Evolutionary conservation across 2,113 vertebrate genomes (phyloP).

Genomic region (Pholis gunnellus): DNA sequence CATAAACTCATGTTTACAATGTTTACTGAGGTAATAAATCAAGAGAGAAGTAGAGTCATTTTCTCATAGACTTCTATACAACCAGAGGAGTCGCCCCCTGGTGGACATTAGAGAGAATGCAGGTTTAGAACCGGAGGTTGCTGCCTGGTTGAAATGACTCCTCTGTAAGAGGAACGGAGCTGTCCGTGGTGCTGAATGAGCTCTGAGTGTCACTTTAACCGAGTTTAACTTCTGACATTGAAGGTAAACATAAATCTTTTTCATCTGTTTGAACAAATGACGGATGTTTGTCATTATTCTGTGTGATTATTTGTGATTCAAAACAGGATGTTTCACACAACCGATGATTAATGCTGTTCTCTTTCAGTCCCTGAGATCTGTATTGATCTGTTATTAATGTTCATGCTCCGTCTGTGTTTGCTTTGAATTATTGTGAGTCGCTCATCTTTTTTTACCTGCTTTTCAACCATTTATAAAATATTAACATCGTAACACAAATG

Average conservation of each 20-base stretch:
- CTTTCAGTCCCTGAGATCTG: background rate
- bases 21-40: no score
- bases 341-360: background rate
- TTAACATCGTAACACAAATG: background rate
- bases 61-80: no score
- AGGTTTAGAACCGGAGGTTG: no score
- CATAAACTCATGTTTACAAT: no score
- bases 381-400: background rate
- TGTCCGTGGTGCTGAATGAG: background rate
- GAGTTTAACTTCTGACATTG: background rate
- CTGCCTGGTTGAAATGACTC: no score
- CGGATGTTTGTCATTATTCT: background rate
- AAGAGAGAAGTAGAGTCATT: no score
- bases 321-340: background rate
- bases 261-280: no score
- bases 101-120: no score
- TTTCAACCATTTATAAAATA: background rate
- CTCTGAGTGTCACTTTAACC: no score
- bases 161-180: no score
- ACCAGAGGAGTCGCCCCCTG: no score
- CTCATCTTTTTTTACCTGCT: background rate
- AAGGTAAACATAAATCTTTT: background rate
- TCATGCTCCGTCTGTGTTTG: background rate
- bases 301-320: background rate
- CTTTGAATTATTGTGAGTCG: background rate